A percentile compares a stretch with the other conserved stretches of the same genome.
These are phyloP conservation scores for Misgurnus mizolepis DNA, from an alignment of 2,113 vertebrate species.

Conservation along the genomic window DNA sequence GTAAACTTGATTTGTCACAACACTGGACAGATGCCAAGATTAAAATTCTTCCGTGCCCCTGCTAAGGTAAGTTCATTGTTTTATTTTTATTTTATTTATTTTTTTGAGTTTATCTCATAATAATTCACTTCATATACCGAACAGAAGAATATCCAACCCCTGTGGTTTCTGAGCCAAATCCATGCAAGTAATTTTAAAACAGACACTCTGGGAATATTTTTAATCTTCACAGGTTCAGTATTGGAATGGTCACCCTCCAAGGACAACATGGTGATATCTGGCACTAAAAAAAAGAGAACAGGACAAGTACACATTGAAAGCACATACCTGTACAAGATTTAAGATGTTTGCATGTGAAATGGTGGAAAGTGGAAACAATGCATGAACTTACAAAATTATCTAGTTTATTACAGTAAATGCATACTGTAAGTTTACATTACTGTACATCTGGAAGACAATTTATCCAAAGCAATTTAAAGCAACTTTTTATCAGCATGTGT, in stretches of 20 bases:
- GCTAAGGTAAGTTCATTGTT: background rate
- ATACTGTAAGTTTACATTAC: too few species aligned
- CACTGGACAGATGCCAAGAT: too few species aligned
- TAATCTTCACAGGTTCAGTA: conserved; percentile 9
- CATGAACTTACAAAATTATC: too few species aligned
- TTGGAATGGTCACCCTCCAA: background rate
- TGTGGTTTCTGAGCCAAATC: background rate
- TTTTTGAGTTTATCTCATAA: background rate
- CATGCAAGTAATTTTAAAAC: background rate
- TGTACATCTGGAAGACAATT: too few species aligned
- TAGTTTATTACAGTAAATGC: too few species aligned
- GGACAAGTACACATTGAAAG: too few species aligned
- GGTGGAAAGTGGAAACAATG: too few species aligned
- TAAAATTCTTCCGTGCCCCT: background rate
- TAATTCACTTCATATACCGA: background rate
- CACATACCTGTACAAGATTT: too few species aligned
- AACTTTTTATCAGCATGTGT: too few species aligned
- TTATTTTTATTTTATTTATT: background rate
- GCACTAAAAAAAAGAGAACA: background rate
- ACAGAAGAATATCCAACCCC: background rate
- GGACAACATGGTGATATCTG: background rate
- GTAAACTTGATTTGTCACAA: too few species aligned
- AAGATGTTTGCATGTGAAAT: too few species aligned
- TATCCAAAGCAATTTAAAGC: too few species aligned
- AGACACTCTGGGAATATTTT: conserved; percentile 2